Percentiles rank a stretch among this genome's conserved stretches.
These are phyloP conservation scores for Poecilia wingei DNA, from an alignment of 2,797 vertebrate genomes.

Conservation along the genomic window DNA sequence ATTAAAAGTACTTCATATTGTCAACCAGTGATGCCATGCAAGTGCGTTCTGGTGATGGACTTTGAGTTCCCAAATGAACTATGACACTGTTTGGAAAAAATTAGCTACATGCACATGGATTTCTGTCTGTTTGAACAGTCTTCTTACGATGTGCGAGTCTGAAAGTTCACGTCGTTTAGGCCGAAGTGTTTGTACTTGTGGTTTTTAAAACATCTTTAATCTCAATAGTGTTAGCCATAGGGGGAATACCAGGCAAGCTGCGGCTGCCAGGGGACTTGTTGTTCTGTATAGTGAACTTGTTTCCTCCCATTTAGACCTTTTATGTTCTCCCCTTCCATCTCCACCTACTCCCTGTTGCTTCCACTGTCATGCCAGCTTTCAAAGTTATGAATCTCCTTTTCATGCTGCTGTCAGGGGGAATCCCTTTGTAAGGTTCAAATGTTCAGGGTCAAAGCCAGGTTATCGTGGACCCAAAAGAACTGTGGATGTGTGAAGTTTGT, in stretches of 20 bases:
- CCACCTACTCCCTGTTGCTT: constrained; percentile 40
- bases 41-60: background rate
- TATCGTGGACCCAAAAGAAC: constrained; percentile 66
- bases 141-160: background rate
- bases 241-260: constrained; percentile 13
- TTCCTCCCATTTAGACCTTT: constrained; percentile 38
- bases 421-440: constrained; percentile 61
- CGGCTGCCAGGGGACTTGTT: constrained; percentile 2
- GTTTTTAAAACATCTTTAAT: background rate
- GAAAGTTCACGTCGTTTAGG: background rate
- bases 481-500: constrained; percentile 66
- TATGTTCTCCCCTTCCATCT: constrained; percentile 28
- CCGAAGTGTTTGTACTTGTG: background rate
- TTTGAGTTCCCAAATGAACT: background rate
- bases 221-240: constrained; percentile 5
- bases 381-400: constrained; percentile 72
- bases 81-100: background rate
- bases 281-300: constrained; percentile 39
- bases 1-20: background rate
- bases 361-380: constrained; percentile 61
- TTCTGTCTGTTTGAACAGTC: background rate
- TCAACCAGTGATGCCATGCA: background rate
- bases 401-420: constrained; percentile 48
- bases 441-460: constrained; percentile 69
- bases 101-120: background rate